Evolutionary conservation across 2,113 vertebrate genomes (phyloP), one percentile per base, ranked within the genome.

Genomic region (Xyliphius kryptos): DNA sequence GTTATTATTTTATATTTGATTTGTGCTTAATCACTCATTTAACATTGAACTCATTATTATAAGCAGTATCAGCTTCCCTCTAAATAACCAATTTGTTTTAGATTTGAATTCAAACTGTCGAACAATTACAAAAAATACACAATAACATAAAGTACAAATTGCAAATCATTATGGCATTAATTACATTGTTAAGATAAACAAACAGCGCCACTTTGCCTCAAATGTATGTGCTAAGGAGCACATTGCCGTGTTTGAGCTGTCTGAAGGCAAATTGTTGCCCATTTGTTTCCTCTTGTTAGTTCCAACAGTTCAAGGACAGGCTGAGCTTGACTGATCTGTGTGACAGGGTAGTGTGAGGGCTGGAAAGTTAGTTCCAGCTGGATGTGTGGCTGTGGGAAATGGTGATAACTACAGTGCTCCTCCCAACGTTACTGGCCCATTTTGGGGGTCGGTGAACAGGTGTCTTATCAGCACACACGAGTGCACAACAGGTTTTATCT

Each of bases 231-330:
- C 13, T n/a, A 44, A n/a, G 7, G 32, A 32, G 20, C 10, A 54
- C 22, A 15, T 56, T 47, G 36, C 37, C 49, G 44, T 40, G 17
- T 59, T 44, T 11, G 16, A 14, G 41, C 38, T 57, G 26, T 51
- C 54, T 5, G 44, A 59, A 37, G 44, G n/a, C 64, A 44, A 13
- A 13, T 37, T 21, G 48, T 46, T 67, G 37, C 10, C 14, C 48
- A 46, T 67, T 51, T 32, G 36, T 68, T 38, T 67, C 46, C 26
- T 56, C 15, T 43, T 9, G 21, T 48, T 38, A 37, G 17, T 56
- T 50, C 15, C 20, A 26, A 53, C 36, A 56, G 43, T 69, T 64
- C 70, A 68, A 68, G 56, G 61, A 53, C 56, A 68, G 21, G 48
- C 37, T 69, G 46, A 57, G 65, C 57, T 41, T 67, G 56, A 67